Evolutionary conservation across 92 coral and sea anemone species (phyloP), one percentile per base, ranked within the genome.

Genomic region (Zoanthus gigantus): DNA sequence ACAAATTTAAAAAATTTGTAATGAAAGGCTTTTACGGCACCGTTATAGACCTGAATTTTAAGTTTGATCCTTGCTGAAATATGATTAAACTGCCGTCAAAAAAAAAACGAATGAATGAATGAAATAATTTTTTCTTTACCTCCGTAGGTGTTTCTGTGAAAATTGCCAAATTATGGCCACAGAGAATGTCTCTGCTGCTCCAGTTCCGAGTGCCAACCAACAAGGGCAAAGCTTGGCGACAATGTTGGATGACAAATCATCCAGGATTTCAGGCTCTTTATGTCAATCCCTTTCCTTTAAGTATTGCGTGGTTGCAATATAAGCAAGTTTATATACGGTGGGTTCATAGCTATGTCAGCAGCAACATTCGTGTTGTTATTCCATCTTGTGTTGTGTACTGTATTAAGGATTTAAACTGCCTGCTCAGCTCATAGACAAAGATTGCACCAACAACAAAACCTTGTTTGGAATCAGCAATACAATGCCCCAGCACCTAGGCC

Each of bases 301-400:
- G 23, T 23, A 23, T 23, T 37, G 78, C 78, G 57, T 73, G 78
- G 53, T 73, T 73, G 56, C 54, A 37, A 9, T 74, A 74, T 13
- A 74, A 9, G 9, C 58, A 74, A 74, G 31, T 74, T 44, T 74
- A 48, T 74, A 31, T 74, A 7, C 37, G 61, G 57, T 74, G 57
- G 79, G 79, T 74, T 15, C 79, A 75, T 47, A 60, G 79, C 79
- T 75, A 75, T 48, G 79, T 75, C 58, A 16, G 57, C 60, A 12
- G 37, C 31, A 75, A 75, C 60, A 75, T 75, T 75, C 58, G 61
- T 75, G 79, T 75, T 75, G 79, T 75, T 30, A 48, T 48, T 10
- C 79, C 79, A 75, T 75, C 79, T 45, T 75, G 79, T 75, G 79
- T 47, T 72, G 76, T 72, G 48, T 32, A 52, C 15, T 72, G 76